These are phyloP conservation scores for Archaeoteleia sp. DNA, from an alignment of 2,888 invertebrate species.

Conservation along the genomic window DNA sequence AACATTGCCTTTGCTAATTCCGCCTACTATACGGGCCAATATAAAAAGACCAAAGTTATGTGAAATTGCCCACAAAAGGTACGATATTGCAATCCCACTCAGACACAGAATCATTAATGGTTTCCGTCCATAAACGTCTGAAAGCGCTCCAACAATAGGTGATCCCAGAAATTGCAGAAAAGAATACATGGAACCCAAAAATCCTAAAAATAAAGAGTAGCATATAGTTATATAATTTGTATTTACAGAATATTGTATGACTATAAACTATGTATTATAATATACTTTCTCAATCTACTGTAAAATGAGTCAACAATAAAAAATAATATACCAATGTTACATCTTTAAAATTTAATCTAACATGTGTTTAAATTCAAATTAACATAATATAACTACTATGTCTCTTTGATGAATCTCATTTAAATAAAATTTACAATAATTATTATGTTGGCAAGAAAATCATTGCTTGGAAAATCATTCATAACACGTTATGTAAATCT, in stretches of 20 bases:
- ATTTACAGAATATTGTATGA: neutral
- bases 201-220: slow-evolving; percentile 77
- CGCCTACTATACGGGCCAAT: slow-evolving; percentile 93
- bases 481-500: too few species aligned
- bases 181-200: slow-evolving; percentile 96
- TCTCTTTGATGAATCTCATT: too few species aligned
- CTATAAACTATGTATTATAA: too few species aligned
- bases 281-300: too few species aligned
- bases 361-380: too few species aligned
- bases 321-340: too few species aligned
- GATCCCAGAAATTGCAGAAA: slow-evolving; percentile 96
- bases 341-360: too few species aligned
- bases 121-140: slow-evolving; percentile 95
- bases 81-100: slow-evolving; percentile 91
- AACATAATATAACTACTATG: too few species aligned
- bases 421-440: too few species aligned
- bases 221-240: neutral
- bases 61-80: slow-evolving; percentile 92
- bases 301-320: too few species aligned
- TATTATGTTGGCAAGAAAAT: too few species aligned
- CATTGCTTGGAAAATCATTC: too few species aligned
- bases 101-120: slow-evolving; percentile 89
- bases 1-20: slow-evolving; percentile 97
- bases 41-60: slow-evolving; percentile 93
- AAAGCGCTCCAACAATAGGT: slow-evolving; percentile 94